A percentile compares a stretch with the other conserved stretches of the same genome.
Evolutionary conservation across 1,140 invertebrate species (phyloP).

Genomic region (Conus betulinus): DNA sequence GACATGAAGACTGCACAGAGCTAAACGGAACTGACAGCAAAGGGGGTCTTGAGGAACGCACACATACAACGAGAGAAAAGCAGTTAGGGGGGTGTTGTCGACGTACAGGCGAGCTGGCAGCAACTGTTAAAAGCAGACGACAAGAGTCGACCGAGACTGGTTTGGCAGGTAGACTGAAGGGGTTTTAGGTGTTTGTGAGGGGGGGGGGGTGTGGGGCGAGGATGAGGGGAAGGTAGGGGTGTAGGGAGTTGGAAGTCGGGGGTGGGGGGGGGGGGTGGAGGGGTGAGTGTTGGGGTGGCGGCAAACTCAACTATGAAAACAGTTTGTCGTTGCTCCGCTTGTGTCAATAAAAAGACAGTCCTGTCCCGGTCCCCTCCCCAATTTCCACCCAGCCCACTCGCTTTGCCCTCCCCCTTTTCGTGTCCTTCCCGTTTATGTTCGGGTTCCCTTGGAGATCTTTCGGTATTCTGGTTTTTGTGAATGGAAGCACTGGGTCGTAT

Average conservation of each 20-base stretch:
- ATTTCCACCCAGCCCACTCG: background rate
- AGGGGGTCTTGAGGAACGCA: too few relatives aligned
- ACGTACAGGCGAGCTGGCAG: background rate
- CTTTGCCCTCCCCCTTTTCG: background rate
- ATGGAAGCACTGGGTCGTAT: background rate
- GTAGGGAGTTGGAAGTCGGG: background rate
- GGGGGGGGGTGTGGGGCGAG: background rate
- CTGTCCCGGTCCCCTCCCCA: too few relatives aligned
- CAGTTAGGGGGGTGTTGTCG: background rate
- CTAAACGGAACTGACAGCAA: too few relatives aligned
- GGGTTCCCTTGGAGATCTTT: background rate
- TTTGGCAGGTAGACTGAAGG: background rate
- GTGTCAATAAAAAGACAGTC: constrained; percentile 22
- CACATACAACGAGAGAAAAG: too few relatives aligned
- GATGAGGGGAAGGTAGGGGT: background rate
- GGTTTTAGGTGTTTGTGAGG: background rate
- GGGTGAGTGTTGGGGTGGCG: constrained; percentile 13
- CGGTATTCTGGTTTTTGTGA: background rate
- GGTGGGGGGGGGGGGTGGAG: background rate
- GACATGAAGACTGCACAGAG: too few relatives aligned
- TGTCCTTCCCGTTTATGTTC: background rate
- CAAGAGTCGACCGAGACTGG: background rate
- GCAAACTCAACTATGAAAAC: constrained; percentile 41
- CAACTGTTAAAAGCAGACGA: background rate
- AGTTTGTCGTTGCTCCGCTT: constrained; percentile 25